These are phyloP conservation scores for Hirtodrosophila trivittata DNA, from an alignment of 2,888 invertebrate genomes.

Conservation along the genomic window DNA sequence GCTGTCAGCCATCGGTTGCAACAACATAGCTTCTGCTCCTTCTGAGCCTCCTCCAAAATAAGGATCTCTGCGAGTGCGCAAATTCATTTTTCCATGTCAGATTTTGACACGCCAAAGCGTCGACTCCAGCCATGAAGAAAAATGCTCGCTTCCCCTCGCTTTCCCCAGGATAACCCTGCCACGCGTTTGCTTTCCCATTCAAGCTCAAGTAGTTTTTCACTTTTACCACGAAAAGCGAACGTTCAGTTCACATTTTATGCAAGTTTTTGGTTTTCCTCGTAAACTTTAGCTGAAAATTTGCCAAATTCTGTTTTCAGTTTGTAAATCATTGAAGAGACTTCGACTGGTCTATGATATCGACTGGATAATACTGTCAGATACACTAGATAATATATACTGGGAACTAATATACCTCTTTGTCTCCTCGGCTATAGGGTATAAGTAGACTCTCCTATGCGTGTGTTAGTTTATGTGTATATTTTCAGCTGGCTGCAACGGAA, in stretches of 20 bases:
- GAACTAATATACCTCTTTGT: background rate
- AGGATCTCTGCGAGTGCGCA: conserved; percentile 33
- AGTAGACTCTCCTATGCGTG: conserved; percentile 1
- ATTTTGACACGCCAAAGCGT: conserved; percentile 44
- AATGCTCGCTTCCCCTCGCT: conserved; percentile 6
- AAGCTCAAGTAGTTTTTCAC: conserved; percentile 29
- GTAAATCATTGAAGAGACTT: too few relatives aligned
- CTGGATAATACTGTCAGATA: background rate
- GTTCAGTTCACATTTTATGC: too few relatives aligned
- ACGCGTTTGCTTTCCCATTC: conserved; percentile 30
- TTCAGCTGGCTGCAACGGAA: conserved; percentile 28
- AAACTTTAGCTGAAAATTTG: too few relatives aligned
- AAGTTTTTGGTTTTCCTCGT: too few relatives aligned
- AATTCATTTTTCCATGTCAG: conserved; percentile 65
- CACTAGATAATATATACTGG: background rate
- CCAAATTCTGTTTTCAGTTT: too few relatives aligned
- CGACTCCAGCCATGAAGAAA: conserved; percentile 13
- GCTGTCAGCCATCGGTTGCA: conserved; percentile 16
- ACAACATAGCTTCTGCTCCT: conserved; percentile 5
- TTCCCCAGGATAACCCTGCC: conserved; percentile 11
- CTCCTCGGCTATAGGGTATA: background rate
- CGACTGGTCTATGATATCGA: too few relatives aligned
- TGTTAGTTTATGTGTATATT: conserved; percentile 10
- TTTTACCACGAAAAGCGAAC: too few relatives aligned
- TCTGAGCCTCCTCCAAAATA: conserved; percentile 41